phyloP scores from a whole-genome alignment of 2,797 vertebrate species.

The Liasis olivaceus region DNA sequence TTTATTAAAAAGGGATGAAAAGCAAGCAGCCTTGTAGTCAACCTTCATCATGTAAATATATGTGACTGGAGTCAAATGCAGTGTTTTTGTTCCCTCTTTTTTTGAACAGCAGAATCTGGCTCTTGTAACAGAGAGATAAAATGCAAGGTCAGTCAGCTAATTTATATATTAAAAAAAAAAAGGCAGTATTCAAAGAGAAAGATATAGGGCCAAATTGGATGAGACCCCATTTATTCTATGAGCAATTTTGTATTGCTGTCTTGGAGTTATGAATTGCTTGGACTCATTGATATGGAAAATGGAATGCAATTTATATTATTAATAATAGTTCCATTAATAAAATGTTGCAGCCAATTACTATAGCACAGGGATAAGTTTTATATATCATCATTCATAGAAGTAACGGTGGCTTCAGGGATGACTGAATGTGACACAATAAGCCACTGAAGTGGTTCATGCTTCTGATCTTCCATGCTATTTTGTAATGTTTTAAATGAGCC shows the following conservation, averaged over 20 bases:
- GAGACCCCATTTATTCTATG: neutral
- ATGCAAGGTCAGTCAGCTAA: constrained; percentile 2
- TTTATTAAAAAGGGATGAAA: neutral
- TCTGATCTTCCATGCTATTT: neutral
- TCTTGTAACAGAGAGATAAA: neutral
- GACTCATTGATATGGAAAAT: neutral
- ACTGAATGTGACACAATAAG: neutral
- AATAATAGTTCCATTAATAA: neutral
- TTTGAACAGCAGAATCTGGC: neutral
- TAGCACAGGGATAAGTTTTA: neutral
- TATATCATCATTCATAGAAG: neutral
- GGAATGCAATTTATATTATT: too few relatives aligned
- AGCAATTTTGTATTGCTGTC: neutral
- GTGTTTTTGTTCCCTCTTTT: neutral
- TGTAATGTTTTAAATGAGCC: neutral
- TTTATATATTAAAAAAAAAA: neutral
- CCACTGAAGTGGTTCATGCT: neutral
- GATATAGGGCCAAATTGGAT: neutral
- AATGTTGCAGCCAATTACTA: neutral
- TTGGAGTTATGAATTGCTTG: neutral
- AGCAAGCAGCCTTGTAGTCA: neutral
- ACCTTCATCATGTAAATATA: neutral
- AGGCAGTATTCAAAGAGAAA: neutral
- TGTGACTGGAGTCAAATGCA: fast-evolving
- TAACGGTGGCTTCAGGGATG: neutral